Conservation (phyloP, 1,140 invertebrate genomes). For the Temnothorax nylanderi region DNA sequence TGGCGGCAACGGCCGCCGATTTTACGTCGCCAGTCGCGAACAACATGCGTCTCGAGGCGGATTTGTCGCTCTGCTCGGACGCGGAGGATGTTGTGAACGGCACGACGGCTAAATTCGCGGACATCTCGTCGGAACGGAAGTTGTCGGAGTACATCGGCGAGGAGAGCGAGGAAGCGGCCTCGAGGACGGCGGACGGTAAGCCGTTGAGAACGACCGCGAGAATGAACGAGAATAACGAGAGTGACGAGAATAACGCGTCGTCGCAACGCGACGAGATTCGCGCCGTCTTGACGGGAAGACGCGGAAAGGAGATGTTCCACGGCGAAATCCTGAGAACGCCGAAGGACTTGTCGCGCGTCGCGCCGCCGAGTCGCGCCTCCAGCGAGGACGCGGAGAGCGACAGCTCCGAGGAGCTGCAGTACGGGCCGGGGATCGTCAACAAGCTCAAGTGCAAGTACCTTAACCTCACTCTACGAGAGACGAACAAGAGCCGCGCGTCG, state of each 20-base stretch:
- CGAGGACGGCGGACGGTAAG: constrained; percentile 44
- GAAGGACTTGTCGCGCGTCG: constrained; percentile 22
- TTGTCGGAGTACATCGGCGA: constrained; percentile 17
- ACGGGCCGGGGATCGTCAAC: constrained; percentile 96
- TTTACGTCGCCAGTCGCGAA: constrained; percentile 79
- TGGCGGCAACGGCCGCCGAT: constrained; percentile 40
- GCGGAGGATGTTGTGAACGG: constrained; percentile 79
- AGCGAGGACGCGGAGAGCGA: constrained; percentile 85
- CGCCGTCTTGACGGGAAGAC: neutral
- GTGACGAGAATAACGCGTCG: neutral
- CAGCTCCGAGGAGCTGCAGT: constrained; percentile 92
- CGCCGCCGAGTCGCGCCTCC: constrained; percentile 26
- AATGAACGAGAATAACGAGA: neutral
- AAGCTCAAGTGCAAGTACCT: constrained; percentile 94
- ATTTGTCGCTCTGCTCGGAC: constrained; percentile 78
- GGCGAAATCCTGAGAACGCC: constrained; percentile 4
- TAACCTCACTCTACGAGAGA: constrained; percentile 91
- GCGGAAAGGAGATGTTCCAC: neutral
- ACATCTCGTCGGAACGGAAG: constrained; percentile 52
- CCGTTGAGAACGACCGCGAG: neutral
- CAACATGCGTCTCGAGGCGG: constrained; percentile 84
- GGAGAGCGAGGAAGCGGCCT: constrained; percentile 35
- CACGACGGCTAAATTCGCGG: constrained; percentile 58
- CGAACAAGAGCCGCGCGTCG: constrained; percentile 87
- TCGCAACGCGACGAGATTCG: constrained; percentile 41